Base-by-base conservation (phyloP, 2,113 vertebrate species). In the Leiothrix lutea region DNA sequence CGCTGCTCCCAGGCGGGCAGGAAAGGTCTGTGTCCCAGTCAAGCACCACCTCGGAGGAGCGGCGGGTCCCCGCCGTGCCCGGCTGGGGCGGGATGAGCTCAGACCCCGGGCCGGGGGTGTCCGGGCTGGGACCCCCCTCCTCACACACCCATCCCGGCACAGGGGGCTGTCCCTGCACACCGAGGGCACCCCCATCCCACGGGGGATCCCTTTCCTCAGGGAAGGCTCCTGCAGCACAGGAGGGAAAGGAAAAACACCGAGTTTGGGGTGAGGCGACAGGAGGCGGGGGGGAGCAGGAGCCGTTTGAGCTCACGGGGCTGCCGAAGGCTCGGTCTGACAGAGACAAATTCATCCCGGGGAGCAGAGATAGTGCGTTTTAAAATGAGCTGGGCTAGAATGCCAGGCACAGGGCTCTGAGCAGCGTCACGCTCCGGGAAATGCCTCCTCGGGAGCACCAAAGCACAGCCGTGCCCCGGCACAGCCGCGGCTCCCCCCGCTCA, bases 121-220 rank as follows among this genome's bases (percentile, higher is more conserved):
- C 51, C 3, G 47, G 19, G 58, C 18, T 10, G 47, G 38, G 5
- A 22, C 5, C 29, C 14, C 40, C 64, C 44, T 22, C 42, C 47
- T 24, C 26, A 9, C 64, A 14, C 2, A 7, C 31, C 57, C 3
- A 2, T 3, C 36, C 16, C 4, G 2, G 53, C 36, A 12, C 23
- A 0, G 54, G 25, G 28, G 28, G 54, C 16, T 29, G 13, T 13
- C 53, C 20, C 54, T 56, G 54, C 21, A 5, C 38, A 5, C 38
- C 8, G 6, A 25, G 28, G 70, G 79, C 51, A 28, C n/a, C 42
- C 13, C 8, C 24, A 21, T 5, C 84, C 94, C 87, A 19, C 3
- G 45, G 54, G 22, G 6, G 0, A 10, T 28, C 58, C 84, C 33
- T 5, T 5, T 5, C 3, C 1, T 0, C 40, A 14, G 47, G 12